Conservation (phyloP, 2,797 vertebrate genomes). For the Scolopax bukidnonensis region DNA sequence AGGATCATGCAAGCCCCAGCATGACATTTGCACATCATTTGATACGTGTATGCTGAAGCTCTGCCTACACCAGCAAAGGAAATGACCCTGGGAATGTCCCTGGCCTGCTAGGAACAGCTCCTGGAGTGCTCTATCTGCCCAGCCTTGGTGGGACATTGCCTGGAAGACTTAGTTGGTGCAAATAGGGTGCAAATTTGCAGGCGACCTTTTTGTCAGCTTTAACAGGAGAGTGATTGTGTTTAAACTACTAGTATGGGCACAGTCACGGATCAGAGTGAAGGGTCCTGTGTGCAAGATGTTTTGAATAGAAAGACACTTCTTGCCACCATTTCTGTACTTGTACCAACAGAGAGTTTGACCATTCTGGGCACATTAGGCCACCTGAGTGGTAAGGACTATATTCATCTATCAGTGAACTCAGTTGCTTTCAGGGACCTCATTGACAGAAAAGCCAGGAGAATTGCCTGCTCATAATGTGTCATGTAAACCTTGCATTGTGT, state of each 20-base stretch:
- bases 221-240: fast-evolving
- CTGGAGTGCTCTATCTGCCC: background rate
- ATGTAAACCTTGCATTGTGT: background rate
- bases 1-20: background rate
- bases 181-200: background rate
- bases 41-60: background rate
- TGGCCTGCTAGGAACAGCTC: background rate
- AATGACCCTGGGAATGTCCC: background rate
- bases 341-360: background rate
- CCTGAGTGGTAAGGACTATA: background rate
- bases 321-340: background rate
- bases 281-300: background rate
- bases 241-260: background rate
- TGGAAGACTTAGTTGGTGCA: background rate
- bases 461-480: background rate
- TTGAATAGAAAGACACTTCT: background rate
- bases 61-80: background rate
- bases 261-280: fast-evolving
- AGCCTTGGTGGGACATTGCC: background rate
- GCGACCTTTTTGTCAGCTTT: background rate
- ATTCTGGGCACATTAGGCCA: background rate
- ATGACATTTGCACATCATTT: background rate
- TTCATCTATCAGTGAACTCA: background rate
- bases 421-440: background rate
- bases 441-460: background rate